Evolutionary conservation across 2,888 invertebrate genomes (phyloP).

Genomic region (Agonopterix heracliana): DNA sequence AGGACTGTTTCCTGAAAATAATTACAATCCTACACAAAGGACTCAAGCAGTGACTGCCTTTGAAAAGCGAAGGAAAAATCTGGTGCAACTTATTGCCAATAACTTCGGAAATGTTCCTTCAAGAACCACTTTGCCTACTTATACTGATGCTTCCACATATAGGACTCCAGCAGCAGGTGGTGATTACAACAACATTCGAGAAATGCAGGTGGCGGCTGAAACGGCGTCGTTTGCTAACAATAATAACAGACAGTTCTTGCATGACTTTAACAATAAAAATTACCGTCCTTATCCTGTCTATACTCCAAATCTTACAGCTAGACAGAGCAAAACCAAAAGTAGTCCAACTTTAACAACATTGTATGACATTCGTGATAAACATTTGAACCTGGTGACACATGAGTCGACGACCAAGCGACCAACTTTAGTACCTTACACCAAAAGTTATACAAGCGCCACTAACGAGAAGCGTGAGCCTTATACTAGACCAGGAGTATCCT

Average conservation of each 20-base stretch:
- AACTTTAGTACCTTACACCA: slow-evolving; percentile 61
- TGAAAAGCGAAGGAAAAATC: slow-evolving; percentile 55
- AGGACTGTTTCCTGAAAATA: slow-evolving; percentile 40
- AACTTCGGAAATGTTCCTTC: slow-evolving; percentile 47
- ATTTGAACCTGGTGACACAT: slow-evolving; percentile 25
- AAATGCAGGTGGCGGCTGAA: slow-evolving; percentile 85
- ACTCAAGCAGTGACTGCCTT: slow-evolving; percentile 50
- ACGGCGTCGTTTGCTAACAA: slow-evolving; percentile 83
- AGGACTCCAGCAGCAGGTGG: slow-evolving; percentile 47
- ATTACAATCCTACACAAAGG: slow-evolving; percentile 53
- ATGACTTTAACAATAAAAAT: slow-evolving; percentile 58
- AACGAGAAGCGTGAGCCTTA: slow-evolving; percentile 57
- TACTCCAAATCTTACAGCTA: slow-evolving; percentile 46
- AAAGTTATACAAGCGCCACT: slow-evolving; percentile 40
- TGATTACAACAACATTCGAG: slow-evolving; percentile 65
- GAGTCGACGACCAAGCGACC: slow-evolving; percentile 55
- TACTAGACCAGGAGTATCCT: slow-evolving; percentile 64
- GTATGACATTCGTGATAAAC: slow-evolving; percentile 57
- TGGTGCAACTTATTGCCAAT: slow-evolving; percentile 60
- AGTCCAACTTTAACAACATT: slow-evolving; percentile 63
- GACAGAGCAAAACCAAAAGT: slow-evolving; percentile 40
- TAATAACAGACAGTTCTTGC: slow-evolving; percentile 61
- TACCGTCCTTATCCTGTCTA: slow-evolving; percentile 63
- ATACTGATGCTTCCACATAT: slow-evolving; percentile 49
- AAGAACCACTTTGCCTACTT: slow-evolving; percentile 47